Conservation (phyloP, 2,888 invertebrate genomes). For the Orthosia gracilis region DNA sequence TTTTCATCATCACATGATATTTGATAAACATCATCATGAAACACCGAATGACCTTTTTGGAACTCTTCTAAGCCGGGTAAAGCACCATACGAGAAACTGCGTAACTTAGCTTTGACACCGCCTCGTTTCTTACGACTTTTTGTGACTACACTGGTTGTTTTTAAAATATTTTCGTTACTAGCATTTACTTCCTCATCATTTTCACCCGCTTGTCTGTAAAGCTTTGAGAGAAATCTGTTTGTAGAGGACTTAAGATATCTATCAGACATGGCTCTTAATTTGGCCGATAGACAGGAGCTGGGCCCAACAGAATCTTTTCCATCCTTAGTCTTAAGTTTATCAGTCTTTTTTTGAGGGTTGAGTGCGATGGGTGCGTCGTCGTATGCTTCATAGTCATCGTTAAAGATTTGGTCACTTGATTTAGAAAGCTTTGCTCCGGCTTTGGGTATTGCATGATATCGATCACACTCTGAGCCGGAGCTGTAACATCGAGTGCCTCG, state of each 20-base stretch:
- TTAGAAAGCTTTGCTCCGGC: conserved; percentile 87
- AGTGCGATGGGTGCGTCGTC: conserved; percentile 76
- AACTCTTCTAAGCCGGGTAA: conserved; percentile 94
- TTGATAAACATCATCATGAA: conserved; percentile 91
- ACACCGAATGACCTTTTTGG: conserved; percentile 92
- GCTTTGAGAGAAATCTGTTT: conserved; percentile 93
- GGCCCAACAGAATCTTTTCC: conserved; percentile 89
- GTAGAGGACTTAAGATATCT: conserved; percentile 94
- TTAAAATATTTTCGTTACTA: conserved; percentile 78
- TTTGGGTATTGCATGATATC: conserved; percentile 87
- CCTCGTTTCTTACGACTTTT: conserved; percentile 86
- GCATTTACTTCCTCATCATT: conserved; percentile 77
- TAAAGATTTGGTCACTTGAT: conserved; percentile 90
- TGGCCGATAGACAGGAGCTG: conserved; percentile 93
- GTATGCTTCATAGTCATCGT: conserved; percentile 88
- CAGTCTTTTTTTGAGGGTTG: conserved; percentile 88
- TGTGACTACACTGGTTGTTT: conserved; percentile 77
- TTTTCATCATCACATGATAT: conserved; percentile 90
- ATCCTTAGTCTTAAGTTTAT: conserved; percentile 86
- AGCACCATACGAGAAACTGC: conserved; percentile 95
- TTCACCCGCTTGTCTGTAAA: conserved; percentile 90
- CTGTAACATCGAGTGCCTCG: conserved; percentile 89
- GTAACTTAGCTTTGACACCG: conserved; percentile 89
- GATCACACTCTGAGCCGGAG: conserved; percentile 89
- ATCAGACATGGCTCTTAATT: conserved; percentile 94